A percentile compares a stretch with the other conserved stretches of the same genome.
Evolutionary conservation across 1,140 invertebrate genomes (phyloP).

Genomic region (Drosophila tani): DNA sequence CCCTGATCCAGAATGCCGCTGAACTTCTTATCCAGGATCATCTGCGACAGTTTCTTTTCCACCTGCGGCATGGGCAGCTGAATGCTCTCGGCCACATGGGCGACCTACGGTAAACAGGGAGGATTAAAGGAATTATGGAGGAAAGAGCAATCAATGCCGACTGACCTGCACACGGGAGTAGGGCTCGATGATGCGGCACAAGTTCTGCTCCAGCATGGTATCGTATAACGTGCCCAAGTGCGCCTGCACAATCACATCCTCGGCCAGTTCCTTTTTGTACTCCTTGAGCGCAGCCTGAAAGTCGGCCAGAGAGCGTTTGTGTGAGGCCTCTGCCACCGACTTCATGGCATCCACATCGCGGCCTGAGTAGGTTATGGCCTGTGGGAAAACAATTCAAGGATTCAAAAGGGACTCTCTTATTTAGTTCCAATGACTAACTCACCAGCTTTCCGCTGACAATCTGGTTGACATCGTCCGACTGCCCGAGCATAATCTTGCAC

Average conservation of each 20-base stretch:
- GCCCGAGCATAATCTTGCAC: slow-evolving; percentile 99
- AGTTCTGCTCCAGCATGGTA: slow-evolving; percentile 99
- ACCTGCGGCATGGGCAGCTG: slow-evolving; percentile 95
- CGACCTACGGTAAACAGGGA: slow-evolving; percentile 86
- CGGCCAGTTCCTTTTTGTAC: slow-evolving; percentile 95
- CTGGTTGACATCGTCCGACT: slow-evolving; percentile 97
- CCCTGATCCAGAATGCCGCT: slow-evolving; percentile 99
- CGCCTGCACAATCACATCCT: slow-evolving; percentile 98
- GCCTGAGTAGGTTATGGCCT: slow-evolving; percentile 97
- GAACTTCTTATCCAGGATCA: slow-evolving; percentile 99
- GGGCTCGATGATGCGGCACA: slow-evolving; percentile 99
- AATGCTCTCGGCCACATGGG: slow-evolving; percentile 94
- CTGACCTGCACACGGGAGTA: slow-evolving; percentile 98
- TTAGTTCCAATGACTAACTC: slow-evolving; percentile 8
- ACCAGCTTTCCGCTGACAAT: slow-evolving; percentile 97
- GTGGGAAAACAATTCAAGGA: not conserved
- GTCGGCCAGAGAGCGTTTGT: slow-evolving; percentile 97
- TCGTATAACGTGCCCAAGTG: slow-evolving; percentile 99
- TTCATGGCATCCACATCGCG: slow-evolving; percentile 99
- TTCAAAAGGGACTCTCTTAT: not conserved
- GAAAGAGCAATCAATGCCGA: slow-evolving; percentile 9
- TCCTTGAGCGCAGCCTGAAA: slow-evolving; percentile 95
- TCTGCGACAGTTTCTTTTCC: slow-evolving; percentile 99
- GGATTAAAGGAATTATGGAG: not conserved
- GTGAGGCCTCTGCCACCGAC: slow-evolving; percentile 97